Percentiles rank a stretch among this genome's conserved stretches.
These are phyloP conservation scores for Campopleginae sp. DNA, from an alignment of 2,888 invertebrate species.

Conservation along the genomic window DNA sequence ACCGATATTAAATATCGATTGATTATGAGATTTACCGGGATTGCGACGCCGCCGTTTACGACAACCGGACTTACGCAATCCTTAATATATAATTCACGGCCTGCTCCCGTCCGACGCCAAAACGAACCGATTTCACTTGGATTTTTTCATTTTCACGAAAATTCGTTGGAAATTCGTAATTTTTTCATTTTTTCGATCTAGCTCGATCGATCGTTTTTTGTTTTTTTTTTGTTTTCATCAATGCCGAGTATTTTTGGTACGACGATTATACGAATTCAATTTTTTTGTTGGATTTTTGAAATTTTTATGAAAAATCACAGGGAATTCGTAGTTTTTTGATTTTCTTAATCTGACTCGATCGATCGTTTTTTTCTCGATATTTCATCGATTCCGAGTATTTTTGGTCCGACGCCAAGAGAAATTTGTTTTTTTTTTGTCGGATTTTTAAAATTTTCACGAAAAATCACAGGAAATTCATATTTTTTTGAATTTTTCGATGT, in stretches of 20 bases:
- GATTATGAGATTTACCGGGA: slow-evolving; percentile 66
- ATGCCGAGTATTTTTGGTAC: no score
- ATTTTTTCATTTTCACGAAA: background rate
- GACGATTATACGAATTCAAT: no score
- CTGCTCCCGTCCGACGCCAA: slow-evolving; percentile 8
- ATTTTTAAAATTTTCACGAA: background rate
- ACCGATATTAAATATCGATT: slow-evolving; percentile 67
- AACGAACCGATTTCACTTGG: slow-evolving; percentile 43
- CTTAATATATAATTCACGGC: slow-evolving; percentile 44
- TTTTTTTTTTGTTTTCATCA: no score
- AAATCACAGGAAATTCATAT: slow-evolving; percentile 4
- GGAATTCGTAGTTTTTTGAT: slow-evolving; percentile 4
- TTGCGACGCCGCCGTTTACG: slow-evolving; percentile 41
- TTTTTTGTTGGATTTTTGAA: slow-evolving; percentile 1
- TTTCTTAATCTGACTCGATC: slow-evolving; percentile 19
- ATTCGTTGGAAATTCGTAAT: slow-evolving; percentile 1
- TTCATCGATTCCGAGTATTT: no score
- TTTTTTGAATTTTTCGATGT: slow-evolving; percentile 10
- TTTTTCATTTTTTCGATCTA: slow-evolving; percentile 15
- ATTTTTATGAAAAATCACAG: slow-evolving; percentile 5
- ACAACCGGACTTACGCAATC: slow-evolving; percentile 60
- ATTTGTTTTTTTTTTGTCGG: no score
- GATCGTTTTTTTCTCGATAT: no score
- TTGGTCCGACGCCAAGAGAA: no score
- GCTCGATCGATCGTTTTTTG: slow-evolving; percentile 9